Percentiles rank a stretch among this genome's conserved stretches.
These are phyloP conservation scores for Amblyraja radiata DNA, from an alignment of 2,797 vertebrate genomes.

Conservation along the genomic window DNA sequence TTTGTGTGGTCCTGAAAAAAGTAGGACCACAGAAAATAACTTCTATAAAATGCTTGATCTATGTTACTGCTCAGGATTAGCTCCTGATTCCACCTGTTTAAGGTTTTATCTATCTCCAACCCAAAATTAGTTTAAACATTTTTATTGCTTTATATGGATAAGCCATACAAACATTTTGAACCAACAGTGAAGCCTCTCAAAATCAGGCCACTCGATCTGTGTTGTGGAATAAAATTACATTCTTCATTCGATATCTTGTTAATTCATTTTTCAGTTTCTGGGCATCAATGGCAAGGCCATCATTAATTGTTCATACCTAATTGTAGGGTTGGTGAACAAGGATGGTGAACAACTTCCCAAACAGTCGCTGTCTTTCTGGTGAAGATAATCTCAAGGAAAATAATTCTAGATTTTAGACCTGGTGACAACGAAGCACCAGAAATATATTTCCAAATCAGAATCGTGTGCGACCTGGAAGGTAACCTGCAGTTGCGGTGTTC, in stretches of 20 bases:
- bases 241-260: neutral
- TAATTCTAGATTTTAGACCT: too few species aligned
- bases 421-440: neutral
- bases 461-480: neutral
- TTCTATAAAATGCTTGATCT: too few species aligned
- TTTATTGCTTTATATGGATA: neutral
- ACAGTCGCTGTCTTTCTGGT: too few species aligned
- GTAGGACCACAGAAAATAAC: too few species aligned
- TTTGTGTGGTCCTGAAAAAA: too few species aligned
- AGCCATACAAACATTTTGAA: neutral
- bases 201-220: neutral
- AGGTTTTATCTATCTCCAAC: neutral
- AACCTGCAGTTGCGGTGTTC: neutral
- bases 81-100: neutral
- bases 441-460: neutral
- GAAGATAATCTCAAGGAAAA: too few species aligned
- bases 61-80: neutral
- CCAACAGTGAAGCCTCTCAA: neutral
- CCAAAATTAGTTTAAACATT: neutral
- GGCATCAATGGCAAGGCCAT: too few species aligned
- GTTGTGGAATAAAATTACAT: neutral
- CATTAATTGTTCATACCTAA: too few species aligned
- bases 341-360: too few species aligned
- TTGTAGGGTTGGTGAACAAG: too few species aligned
- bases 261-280: too few species aligned